A percentile compares a stretch with the other conserved stretches of the same genome.
Evolutionary conservation across 2,113 vertebrate species (phyloP).

Genomic region (Deroptyus accipitrinus): DNA sequence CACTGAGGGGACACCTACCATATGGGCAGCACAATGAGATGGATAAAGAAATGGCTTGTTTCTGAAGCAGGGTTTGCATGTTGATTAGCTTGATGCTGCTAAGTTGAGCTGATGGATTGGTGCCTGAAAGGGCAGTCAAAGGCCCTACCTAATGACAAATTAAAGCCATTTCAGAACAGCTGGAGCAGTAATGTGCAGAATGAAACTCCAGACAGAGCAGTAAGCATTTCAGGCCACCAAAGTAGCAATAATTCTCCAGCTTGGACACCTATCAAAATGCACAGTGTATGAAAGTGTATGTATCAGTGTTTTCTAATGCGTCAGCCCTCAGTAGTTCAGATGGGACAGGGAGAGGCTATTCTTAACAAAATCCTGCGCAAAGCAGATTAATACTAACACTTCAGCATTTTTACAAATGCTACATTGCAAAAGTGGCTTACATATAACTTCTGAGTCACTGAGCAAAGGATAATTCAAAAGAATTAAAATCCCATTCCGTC

Average conservation of each 20-base stretch:
- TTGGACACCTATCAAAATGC: neutral
- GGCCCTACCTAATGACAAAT: neutral
- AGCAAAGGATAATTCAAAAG: neutral
- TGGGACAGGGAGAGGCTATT: neutral
- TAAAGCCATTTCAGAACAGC: neutral
- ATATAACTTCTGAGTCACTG: neutral
- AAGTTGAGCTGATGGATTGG: neutral
- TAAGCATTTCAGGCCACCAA: neutral
- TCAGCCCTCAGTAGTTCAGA: neutral
- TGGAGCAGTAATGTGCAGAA: neutral
- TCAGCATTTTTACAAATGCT: neutral
- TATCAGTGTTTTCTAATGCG: neutral
- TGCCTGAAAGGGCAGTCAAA: neutral
- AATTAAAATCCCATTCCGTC: neutral
- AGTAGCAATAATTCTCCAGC: neutral
- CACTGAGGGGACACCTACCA: neutral
- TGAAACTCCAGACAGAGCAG: neutral
- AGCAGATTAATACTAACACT: neutral
- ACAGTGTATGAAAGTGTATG: fast-evolving
- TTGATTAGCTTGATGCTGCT: neutral
- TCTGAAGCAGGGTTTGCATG: neutral
- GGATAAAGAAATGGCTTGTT: neutral
- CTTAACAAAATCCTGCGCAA: neutral
- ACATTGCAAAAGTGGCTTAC: neutral
- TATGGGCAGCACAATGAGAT: fast-evolving